phyloP scores from a whole-genome alignment of 2,113 vertebrate genomes.

The Pachycephala philippinensis region DNA sequence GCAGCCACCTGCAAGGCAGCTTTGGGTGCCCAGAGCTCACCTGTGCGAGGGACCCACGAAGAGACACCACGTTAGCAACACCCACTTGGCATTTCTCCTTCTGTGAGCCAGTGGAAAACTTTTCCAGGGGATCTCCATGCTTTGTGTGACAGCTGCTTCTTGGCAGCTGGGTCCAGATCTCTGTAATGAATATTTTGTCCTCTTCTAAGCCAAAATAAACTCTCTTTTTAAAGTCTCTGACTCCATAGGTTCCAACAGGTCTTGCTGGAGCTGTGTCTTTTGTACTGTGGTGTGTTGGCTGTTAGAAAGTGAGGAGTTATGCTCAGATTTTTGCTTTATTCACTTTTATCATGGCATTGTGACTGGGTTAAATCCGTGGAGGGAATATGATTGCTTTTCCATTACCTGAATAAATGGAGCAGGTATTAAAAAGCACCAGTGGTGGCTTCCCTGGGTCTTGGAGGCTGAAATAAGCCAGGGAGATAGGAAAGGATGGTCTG shows the following conservation, averaged over 20 bases:
- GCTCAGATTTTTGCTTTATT: neutral
- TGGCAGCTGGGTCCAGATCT: neutral
- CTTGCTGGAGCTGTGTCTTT: neutral
- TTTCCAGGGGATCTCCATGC: neutral
- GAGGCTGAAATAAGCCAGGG: neutral
- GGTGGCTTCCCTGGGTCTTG: neutral
- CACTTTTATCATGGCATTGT: neutral
- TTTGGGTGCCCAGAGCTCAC: neutral
- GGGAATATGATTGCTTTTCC: neutral
- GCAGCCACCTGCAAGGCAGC: neutral
- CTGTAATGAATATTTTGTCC: neutral
- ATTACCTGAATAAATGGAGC: neutral
- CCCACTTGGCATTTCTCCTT: neutral
- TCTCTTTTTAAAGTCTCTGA: neutral
- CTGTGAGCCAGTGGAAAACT: neutral
- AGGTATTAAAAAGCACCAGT: neutral
- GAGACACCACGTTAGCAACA: neutral
- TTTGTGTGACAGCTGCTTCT: neutral
- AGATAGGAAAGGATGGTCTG: neutral
- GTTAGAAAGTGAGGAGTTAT: neutral
- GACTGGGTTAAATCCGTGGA: neutral
- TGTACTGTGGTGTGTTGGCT: neutral
- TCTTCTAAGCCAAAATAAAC: neutral
- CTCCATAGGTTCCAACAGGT: neutral
- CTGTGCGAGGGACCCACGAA: neutral